Evolutionary conservation across 2,888 invertebrate genomes (phyloP).

Genomic region (Lamproptera curius): DNA sequence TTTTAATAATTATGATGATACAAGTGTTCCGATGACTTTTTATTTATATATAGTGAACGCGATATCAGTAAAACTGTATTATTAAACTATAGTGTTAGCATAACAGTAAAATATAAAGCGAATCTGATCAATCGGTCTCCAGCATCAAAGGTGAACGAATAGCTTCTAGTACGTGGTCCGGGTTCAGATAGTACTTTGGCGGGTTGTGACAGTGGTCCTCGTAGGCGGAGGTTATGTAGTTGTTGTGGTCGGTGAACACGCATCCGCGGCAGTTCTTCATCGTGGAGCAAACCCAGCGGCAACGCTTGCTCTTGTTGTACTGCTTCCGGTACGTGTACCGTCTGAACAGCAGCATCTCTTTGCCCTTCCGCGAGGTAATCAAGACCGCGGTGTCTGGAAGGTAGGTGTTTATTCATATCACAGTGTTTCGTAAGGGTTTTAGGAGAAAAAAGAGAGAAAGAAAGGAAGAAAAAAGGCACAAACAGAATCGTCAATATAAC

Average conservation of each 20-base stretch:
- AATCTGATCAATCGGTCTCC: no score
- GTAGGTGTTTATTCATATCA: no score
- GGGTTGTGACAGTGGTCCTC: conserved; percentile 60
- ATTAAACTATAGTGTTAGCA: no score
- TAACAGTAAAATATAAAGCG: no score
- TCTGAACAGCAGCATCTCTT: conserved; percentile 60
- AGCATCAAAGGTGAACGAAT: conserved; percentile 46
- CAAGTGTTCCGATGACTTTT: no score
- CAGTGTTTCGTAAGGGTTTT: no score
- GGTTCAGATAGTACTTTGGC: conserved; percentile 63
- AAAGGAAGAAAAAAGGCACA: no score
- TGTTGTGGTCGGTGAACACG: conserved; percentile 50
- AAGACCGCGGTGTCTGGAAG: conserved; percentile 53
- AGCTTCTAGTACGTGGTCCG: conserved; percentile 52
- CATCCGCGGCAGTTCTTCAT: conserved; percentile 58
- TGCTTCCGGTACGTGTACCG: conserved; percentile 63
- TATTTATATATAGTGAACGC: no score
- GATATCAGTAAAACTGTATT: no score
- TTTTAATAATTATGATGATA: no score
- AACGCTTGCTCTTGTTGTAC: conserved; percentile 41
- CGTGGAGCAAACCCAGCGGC: conserved; percentile 66
- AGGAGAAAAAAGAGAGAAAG: no score
- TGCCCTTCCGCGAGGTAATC: conserved; percentile 65
- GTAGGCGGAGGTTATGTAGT: conserved; percentile 43
- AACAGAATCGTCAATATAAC: no score